Conservation (phyloP, 2,888 invertebrate genomes). For the Agrypnus murinus region DNA sequence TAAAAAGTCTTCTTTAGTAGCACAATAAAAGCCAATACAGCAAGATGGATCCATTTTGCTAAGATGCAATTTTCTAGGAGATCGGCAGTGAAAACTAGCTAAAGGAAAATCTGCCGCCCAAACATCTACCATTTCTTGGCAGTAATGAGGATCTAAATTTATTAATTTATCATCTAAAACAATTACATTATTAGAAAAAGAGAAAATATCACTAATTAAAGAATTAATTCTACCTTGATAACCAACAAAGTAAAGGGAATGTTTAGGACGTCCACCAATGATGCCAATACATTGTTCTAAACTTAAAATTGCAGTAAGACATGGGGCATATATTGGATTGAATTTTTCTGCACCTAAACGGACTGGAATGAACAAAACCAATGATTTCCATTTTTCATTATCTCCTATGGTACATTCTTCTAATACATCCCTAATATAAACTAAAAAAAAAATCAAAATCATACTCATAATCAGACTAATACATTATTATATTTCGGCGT, state of each 20-base stretch:
- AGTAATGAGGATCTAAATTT: slow-evolving; percentile 95
- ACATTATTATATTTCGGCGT: not conserved
- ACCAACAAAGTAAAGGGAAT: slow-evolving; percentile 94
- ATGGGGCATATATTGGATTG: slow-evolving; percentile 89
- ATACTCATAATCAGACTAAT: slow-evolving; percentile 3
- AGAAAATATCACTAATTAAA: not conserved
- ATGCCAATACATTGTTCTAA: slow-evolving; percentile 91
- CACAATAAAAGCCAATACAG: slow-evolving; percentile 92
- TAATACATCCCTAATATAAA: slow-evolving; percentile 86
- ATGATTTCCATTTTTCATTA: slow-evolving; percentile 81
- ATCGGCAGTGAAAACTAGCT: slow-evolving; percentile 88
- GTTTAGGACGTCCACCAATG: slow-evolving; percentile 94
- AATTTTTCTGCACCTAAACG: slow-evolving; percentile 91
- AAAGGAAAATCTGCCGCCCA: slow-evolving; percentile 85
- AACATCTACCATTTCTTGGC: slow-evolving; percentile 92
- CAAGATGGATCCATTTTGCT: slow-evolving; percentile 95
- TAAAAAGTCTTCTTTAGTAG: slow-evolving; percentile 84
- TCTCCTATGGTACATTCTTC: slow-evolving; percentile 74
- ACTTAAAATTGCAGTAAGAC: slow-evolving; percentile 86
- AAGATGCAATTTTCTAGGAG: slow-evolving; percentile 88
- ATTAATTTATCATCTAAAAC: slow-evolving; percentile 89
- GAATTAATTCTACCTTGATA: slow-evolving; percentile 78
- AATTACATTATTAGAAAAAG: slow-evolving; percentile 7
- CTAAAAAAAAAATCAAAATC: no score
- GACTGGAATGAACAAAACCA: slow-evolving; percentile 89